Base-by-base conservation (phyloP, 2,797 vertebrate species). In the Lateolabrax maculatus region DNA sequence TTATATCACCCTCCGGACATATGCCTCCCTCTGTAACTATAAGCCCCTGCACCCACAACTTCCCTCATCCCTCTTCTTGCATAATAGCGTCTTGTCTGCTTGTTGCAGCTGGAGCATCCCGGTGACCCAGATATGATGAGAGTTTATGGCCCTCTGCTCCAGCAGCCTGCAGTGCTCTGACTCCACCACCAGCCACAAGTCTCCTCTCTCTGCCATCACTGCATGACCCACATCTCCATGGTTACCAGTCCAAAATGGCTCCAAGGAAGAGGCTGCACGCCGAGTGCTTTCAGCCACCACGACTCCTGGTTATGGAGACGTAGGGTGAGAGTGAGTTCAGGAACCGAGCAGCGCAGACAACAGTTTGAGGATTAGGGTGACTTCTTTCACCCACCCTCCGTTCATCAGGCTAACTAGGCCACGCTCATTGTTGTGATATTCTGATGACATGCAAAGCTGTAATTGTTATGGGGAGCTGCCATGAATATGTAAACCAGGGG, bases 71-170 rank as follows among this genome's bases (percentile, higher is more conserved):
- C 72, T 89, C 86, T 31, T 91, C 91, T 94, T 92, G 92, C 89
- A 93, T 93, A 93, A 94, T 88, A 90, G 89, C 64, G 65, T 90
- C 91, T 90, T 92, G 90, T 92, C 88, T 93, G 88, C 87, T 83
- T 78, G 90, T 84, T 92, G 90, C 92, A 92, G 91, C 90, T 85
- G 90, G 89, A 92, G 85, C 88, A 94, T 94, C 94, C 92, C 89
- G 81, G 86, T 94, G 95, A 95, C 95, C 95, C 93, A 95, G 84
- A 95, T 95, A 93, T 92, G 93, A 90, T 90, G 77, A 91, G 84
- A 90, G 81, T 94, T 92, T 92, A 91, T 86, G 81, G 90, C 84
- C 84, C 66, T 87, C 65, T 70, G 61, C 71, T 83, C 72, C 74
- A 1, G 62, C 85, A 91, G 90, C 89, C 80, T 81, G 86, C 86